phyloP scores from a whole-genome alignment of 2,113 vertebrate genomes.

The Scomber scombrus region DNA sequence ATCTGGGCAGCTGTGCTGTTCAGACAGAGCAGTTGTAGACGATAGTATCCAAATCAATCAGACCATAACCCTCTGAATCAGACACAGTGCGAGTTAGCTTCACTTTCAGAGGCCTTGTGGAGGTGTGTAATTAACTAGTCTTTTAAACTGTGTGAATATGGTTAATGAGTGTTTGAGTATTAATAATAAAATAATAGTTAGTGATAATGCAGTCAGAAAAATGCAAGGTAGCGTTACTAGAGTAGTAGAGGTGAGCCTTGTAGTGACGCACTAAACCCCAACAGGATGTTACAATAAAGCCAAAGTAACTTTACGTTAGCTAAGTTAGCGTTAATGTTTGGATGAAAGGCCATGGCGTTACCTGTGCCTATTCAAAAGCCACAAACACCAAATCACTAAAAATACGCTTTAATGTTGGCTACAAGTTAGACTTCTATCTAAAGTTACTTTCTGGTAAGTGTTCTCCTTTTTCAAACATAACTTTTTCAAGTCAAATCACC shows the following conservation, averaged over 20 bases:
- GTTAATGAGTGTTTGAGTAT: not conserved
- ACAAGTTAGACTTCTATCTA: not conserved
- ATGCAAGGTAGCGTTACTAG: not conserved
- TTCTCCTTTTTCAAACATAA: not conserved
- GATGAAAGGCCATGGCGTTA: not conserved
- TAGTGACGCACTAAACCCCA: accelerated
- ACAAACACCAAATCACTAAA: not conserved
- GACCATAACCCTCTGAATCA: not conserved
- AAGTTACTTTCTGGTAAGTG: not conserved
- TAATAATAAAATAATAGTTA: not conserved
- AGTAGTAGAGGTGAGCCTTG: not conserved
- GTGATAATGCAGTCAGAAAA: no score
- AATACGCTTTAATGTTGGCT: not conserved
- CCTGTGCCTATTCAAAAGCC: not conserved
- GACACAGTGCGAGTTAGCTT: not conserved
- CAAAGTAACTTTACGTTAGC: not conserved
- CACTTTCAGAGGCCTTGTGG: not conserved
- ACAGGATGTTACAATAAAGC: not conserved
- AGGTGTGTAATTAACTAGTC: not conserved
- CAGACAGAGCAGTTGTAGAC: not conserved
- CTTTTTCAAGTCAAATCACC: not conserved
- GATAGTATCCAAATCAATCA: not conserved
- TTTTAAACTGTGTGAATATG: not conserved
- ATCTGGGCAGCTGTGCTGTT: conserved; percentile 79
- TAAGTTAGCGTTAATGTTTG: not conserved